Base-by-base conservation (phyloP, 2,113 vertebrate species). In the Dromas ardeola region DNA sequence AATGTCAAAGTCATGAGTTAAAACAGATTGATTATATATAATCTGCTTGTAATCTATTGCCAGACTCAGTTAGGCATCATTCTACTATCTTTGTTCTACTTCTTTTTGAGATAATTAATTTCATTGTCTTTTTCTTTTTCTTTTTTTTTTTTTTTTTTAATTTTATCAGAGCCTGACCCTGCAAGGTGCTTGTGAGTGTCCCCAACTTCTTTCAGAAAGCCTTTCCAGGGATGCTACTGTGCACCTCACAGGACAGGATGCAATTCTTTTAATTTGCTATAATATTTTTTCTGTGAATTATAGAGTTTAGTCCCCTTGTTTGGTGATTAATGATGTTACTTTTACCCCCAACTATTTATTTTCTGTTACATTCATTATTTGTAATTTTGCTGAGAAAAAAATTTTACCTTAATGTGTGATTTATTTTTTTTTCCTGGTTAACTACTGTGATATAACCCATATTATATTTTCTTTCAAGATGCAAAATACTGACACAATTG, bases 221-320 rank as follows among this genome's bases (percentile, higher is more conserved):
- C 45, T 74, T 95, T 88, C 79, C 73, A 95, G 86, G 88, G 81
- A 96, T 97, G 82, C 86, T 77, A 67, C 90, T 96, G 76, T 95
- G 86, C 93, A 97, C 94, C 94, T 97, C 92, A 94, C 94, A 97
- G 93, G 94, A 93, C 71, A 95, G 93, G 88, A 95, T 86, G 23
- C 27, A 72, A 53, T 83, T 81, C 13, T 27, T 95, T 87, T 87
- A 52, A 69, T 95, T 93, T 90, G 16, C 1, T 53, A 32, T 65
- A 83, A 32, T 77, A 52, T 29, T 45, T 77, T 85, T 91, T 38
- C 14, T 84, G 36, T 76, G 45, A 72, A 83, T 70, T 86, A 15
- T 32, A 62, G 16, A 36, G 15, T 55, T 74, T 73, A 50, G 25
- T 81, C 22, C 13, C 17, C 7, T 79, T 5, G 2, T 71, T 69